Evolutionary conservation across 2,113 vertebrate genomes (phyloP), one percentile per base, ranked within the genome.

Genomic region (Scomber scombrus): DNA sequence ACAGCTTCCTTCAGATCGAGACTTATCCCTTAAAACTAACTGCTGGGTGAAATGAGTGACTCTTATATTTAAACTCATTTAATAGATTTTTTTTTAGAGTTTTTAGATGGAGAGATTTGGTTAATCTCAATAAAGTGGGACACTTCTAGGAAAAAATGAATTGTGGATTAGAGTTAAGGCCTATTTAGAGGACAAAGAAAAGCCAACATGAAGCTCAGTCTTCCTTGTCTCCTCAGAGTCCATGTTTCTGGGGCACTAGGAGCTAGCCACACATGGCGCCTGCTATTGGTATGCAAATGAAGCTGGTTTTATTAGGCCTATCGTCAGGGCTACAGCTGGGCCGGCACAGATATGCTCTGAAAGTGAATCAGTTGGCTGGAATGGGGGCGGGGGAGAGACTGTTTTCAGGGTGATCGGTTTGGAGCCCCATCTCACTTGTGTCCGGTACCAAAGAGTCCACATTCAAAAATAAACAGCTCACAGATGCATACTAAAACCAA

Each of bases 291-390:
- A 96, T 96, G 95, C 92, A 94, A 95, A 96, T 95, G 69, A 81
- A 2, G 4, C 71, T 83, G 87, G 89, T 86, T 95, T 93, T 93
- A 95, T 94, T 92, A 92, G 92, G 89, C 88, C 86, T 91, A 95
- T 96, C 93, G 93, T 95, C 95, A 94, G 93, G 94, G 91, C 92
- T 94, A 95, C 94, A 95, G 94, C 95, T 94, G 93, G 91, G 78
- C 90, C 76, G 26, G 71, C 91, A 80, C 86, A 95, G 94, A 95
- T 94, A 95, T 95, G 93, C 93, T 87, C 72, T 73, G 78, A 90
- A 87, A 93, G 92, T 89, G 93, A 95, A 92, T 93, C 93, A 89
- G 87, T 85, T 76, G 77, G 81, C 74, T 78, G 72, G 80, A 88
- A 81, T 71, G 84, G 76, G 85, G 90, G 85, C 56, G 85, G 89